Evolutionary conservation across 2,888 invertebrate genomes (phyloP).

Genomic region (Oscheius myriophilus): DNA sequence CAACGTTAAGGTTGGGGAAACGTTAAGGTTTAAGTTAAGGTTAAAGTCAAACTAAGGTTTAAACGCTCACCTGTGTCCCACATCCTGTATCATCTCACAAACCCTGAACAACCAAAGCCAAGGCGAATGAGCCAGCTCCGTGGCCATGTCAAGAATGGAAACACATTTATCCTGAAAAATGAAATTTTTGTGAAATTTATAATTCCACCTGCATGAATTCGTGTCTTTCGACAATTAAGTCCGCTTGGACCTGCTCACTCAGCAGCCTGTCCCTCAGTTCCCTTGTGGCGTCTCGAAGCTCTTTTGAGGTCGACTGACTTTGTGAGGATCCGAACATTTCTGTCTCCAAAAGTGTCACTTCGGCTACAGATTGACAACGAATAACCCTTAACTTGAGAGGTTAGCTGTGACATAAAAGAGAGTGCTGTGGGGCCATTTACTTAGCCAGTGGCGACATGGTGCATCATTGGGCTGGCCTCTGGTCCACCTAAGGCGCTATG

Average conservation of each 20-base stretch:
- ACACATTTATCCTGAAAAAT: conserved; percentile 36
- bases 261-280: conserved; percentile 46
- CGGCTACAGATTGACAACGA: conserved; percentile 24
- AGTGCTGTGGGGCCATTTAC: no score
- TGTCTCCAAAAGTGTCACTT: conserved; percentile 36
- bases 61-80: conserved; percentile 42
- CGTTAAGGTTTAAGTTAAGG: no score
- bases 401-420: no score
- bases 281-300: conserved; percentile 3
- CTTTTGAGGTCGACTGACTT: conserved; percentile 12
- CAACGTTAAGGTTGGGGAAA: no score
- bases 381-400: conserved; percentile 33
- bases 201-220: conserved; percentile 49
- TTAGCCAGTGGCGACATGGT: no score
- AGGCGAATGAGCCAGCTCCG: conserved; percentile 49
- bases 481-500: no score
- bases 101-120: conserved; percentile 59
- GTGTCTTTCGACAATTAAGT: conserved; percentile 38
- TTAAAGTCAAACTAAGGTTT: no score
- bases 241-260: conserved; percentile 36
- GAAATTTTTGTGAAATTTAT: not conserved
- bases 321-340: conserved; percentile 35
- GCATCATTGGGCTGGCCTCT: no score
- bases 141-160: conserved; percentile 53
- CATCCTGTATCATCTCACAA: conserved; percentile 52